These are phyloP conservation scores for Stictonetta naevosa DNA, from an alignment of 2,113 vertebrate genomes.

Conservation along the genomic window DNA sequence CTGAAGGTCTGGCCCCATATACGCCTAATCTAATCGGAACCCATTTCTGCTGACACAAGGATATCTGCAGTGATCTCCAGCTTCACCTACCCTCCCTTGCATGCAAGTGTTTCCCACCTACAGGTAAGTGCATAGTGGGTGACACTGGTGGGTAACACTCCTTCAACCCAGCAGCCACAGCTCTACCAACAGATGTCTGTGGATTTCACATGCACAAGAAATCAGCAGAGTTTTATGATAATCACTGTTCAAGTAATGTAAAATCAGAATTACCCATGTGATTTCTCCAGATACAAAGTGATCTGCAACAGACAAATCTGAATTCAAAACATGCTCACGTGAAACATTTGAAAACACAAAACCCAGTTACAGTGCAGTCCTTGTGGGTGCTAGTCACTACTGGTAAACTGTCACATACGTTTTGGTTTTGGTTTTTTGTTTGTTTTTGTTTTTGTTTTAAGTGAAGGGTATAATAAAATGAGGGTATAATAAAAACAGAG, in stretches of 20 bases:
- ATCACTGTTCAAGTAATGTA: constrained; percentile 13
- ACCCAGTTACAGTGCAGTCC: neutral
- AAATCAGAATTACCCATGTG: constrained; percentile 30
- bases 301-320: constrained; percentile 7
- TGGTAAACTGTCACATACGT: neutral
- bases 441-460: neutral
- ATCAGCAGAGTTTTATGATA: neutral
- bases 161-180: neutral
- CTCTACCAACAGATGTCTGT: neutral
- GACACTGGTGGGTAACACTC: neutral
- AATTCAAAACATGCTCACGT: neutral
- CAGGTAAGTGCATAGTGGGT: neutral
- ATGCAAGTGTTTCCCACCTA: neutral
- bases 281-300: constrained; percentile 10
- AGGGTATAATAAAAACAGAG: neutral
- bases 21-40: neutral
- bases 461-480: neutral
- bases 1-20: neutral
- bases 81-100: neutral
- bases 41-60: neutral
- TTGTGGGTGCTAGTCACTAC: neutral
- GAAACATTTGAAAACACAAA: neutral
- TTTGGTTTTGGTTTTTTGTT: neutral
- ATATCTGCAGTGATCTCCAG: neutral
- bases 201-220: neutral